A percentile compares a stretch with the other conserved stretches of the same genome.
Conservation (phyloP, 2,797 vertebrate genomes). For the Anabacerthia variegaticeps region DNA sequence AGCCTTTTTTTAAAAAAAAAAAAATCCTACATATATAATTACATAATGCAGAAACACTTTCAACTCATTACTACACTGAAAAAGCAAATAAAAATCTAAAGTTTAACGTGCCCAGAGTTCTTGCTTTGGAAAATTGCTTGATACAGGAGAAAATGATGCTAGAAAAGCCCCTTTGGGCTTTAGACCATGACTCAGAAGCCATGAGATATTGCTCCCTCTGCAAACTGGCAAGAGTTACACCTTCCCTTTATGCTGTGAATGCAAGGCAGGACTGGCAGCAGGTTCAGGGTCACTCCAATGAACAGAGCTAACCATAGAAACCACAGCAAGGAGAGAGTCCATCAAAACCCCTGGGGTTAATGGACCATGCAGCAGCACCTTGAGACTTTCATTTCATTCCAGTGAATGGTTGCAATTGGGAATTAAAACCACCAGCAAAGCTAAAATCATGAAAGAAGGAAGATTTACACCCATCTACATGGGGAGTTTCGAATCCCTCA, state of each 20-base stretch:
- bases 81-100: conserved; percentile 17
- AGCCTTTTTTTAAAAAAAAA: neutral
- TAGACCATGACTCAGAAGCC: neutral
- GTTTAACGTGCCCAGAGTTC: neutral
- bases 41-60: conserved; percentile 21
- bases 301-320: neutral
- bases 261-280: neutral
- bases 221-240: neutral
- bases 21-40: neutral
- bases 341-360: neutral
- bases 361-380: neutral
- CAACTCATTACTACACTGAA: neutral
- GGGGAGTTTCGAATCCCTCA: neutral
- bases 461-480: conserved; percentile 33
- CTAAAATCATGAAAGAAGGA: conserved; percentile 2
- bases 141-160: neutral
- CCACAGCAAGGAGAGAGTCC: neutral
- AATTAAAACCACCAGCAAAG: conserved; percentile 30
- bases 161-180: neutral
- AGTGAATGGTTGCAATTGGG: neutral
- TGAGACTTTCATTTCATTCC: neutral
- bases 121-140: neutral
- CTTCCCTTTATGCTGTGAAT: neutral
- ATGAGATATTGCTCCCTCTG: neutral
- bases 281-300: neutral